Evolutionary conservation across 2,113 vertebrate species (phyloP).

Genomic region (Mormyrus lacerda): DNA sequence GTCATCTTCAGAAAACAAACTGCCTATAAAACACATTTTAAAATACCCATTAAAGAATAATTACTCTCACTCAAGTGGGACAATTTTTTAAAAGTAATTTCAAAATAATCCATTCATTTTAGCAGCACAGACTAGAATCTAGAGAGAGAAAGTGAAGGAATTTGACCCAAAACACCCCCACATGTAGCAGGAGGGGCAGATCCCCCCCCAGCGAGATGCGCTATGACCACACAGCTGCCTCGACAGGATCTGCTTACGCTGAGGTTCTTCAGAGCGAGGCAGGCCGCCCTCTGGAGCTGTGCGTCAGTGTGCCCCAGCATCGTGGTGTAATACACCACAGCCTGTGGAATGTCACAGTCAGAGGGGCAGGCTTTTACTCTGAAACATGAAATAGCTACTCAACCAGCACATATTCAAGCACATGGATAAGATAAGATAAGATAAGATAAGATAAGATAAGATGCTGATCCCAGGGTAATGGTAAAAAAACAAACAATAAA

Average conservation of each 20-base stretch:
- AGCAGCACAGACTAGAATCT: background rate
- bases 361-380: background rate
- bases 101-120: background rate
- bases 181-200: background rate
- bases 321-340: constrained; percentile 74
- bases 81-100: background rate
- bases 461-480: too few species aligned
- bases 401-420: background rate
- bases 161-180: background rate
- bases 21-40: background rate
- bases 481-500: too few species aligned
- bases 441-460: too few species aligned
- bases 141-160: background rate
- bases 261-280: constrained; percentile 79
- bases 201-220: background rate
- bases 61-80: background rate
- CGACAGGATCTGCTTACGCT: constrained; percentile 56
- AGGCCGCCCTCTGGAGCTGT: constrained; percentile 68
- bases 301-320: constrained; percentile 50
- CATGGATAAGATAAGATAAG: background rate
- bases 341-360: constrained; percentile 50
- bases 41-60: background rate
- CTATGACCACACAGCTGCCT: background rate
- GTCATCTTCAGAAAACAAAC: background rate
- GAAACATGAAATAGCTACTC: background rate